A percentile compares a stretch with the other conserved stretches of the same genome.
Conservation (phyloP, 1,140 invertebrate species). For the Dufourea novaeangliae region DNA sequence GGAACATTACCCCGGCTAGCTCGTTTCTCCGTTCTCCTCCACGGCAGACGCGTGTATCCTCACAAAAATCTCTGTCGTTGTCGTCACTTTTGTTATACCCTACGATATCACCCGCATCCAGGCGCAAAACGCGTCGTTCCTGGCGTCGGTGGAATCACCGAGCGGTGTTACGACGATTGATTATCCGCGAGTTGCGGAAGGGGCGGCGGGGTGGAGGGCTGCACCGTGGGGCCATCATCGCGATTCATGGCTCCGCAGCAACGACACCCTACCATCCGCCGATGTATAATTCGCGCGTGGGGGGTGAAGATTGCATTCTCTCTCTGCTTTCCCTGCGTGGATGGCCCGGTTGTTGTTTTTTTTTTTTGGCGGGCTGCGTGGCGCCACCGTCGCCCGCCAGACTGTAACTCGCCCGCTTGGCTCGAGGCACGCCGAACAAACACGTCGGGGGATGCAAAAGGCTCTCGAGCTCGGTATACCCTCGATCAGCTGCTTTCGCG, state of each 20-base stretch:
- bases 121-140: conserved; percentile 60
- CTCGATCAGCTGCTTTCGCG: background rate
- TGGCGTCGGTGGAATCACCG: conserved; percentile 73
- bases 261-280: conserved; percentile 65
- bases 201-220: conserved; percentile 61
- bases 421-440: conserved; percentile 2
- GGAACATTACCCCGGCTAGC: background rate
- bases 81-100: background rate
- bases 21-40: background rate
- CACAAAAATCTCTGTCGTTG: too few species aligned
- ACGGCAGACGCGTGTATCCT: background rate
- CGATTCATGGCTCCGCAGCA: conserved; percentile 75
- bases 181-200: conserved; percentile 76
- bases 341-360: background rate
- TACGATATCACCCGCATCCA: conserved; percentile 25
- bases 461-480: background rate
- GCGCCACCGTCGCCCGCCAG: conserved; percentile 73
- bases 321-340: conserved; percentile 45
- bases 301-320: conserved; percentile 64
- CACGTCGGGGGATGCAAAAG: background rate
- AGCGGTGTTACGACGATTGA: conserved; percentile 81
- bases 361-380: conserved; percentile 77
- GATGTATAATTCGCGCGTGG: conserved; percentile 62
- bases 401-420: conserved; percentile 34
- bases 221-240: conserved; percentile 73